Percentiles rank a stretch among this genome's conserved stretches.
phyloP scores from a whole-genome alignment of 2,113 vertebrate genomes.

The Podarcis raffonei region DNA sequence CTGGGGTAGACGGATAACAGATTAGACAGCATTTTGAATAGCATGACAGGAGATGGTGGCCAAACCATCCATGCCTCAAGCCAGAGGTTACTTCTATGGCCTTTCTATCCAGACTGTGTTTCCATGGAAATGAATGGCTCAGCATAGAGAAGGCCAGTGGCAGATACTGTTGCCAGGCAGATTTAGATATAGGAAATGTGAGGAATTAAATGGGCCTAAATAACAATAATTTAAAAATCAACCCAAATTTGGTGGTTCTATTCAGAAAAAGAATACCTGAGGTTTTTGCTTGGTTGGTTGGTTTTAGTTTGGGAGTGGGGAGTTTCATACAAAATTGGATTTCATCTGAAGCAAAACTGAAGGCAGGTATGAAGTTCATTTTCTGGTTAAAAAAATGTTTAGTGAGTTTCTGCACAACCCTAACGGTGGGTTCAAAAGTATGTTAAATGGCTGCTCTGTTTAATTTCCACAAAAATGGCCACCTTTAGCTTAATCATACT shows the following conservation, averaged over 20 bases:
- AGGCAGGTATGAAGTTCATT: not conserved
- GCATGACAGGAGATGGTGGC: not conserved
- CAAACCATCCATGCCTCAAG: not conserved
- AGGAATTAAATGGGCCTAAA: not conserved
- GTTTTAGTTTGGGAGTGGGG: not conserved
- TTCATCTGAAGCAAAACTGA: not conserved
- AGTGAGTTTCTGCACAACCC: too few relatives aligned
- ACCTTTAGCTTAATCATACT: not conserved
- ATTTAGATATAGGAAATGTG: not conserved
- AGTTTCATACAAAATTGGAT: not conserved
- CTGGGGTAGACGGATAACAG: not conserved
- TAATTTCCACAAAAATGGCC: not conserved
- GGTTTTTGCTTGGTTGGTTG: too few relatives aligned
- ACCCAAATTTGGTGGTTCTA: not conserved
- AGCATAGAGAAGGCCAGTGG: not conserved
- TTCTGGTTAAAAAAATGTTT: too few relatives aligned
- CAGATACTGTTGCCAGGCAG: not conserved
- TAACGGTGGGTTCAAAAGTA: too few relatives aligned
- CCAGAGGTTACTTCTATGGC: not conserved
- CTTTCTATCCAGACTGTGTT: not conserved
- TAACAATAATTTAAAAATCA: not conserved
- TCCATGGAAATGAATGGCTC: conserved; percentile 10
- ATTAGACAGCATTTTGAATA: not conserved
- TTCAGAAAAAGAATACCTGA: not conserved
- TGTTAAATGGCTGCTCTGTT: not conserved